These are phyloP conservation scores for Aphidius colemani DNA, from an alignment of 2,888 invertebrate genomes.

Conservation along the genomic window DNA sequence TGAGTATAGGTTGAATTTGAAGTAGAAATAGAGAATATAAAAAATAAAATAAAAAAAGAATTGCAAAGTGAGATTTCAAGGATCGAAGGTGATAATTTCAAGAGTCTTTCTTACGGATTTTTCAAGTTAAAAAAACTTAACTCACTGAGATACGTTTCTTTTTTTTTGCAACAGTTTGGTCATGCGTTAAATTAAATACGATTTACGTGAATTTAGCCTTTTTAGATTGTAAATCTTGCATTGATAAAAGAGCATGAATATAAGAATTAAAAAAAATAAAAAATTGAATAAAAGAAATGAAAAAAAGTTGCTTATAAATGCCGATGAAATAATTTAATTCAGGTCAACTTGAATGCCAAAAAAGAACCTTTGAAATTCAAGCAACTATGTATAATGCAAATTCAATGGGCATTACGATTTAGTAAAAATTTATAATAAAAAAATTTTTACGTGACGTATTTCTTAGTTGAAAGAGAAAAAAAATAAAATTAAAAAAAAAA, in stretches of 20 bases:
- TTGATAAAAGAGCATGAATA: neutral
- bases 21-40: constrained; percentile 6
- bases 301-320: constrained; percentile 1
- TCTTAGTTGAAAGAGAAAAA: no score
- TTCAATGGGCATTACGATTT: constrained; percentile 11
- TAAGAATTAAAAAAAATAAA: neutral
- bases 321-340: constrained; percentile 13
- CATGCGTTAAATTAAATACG: constrained; percentile 39
- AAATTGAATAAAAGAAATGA: neutral
- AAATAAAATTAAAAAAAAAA: no score
- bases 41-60: constrained; percentile 22
- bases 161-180: constrained; percentile 21
- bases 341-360: constrained; percentile 4
- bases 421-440: neutral
- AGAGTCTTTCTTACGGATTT: constrained; percentile 18
- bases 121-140: constrained; percentile 18
- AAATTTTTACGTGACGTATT: neutral
- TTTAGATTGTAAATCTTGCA: constrained; percentile 20
- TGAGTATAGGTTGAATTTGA: constrained; percentile 1
- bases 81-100: constrained; percentile 25
- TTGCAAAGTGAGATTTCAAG: constrained; percentile 23
- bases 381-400: constrained; percentile 2
- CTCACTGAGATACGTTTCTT: constrained; percentile 10
- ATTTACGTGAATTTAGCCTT: constrained; percentile 32
- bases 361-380: constrained; percentile 9